phyloP scores from a whole-genome alignment of 1,140 invertebrate genomes.

The Anagrus nilaparvatae region DNA sequence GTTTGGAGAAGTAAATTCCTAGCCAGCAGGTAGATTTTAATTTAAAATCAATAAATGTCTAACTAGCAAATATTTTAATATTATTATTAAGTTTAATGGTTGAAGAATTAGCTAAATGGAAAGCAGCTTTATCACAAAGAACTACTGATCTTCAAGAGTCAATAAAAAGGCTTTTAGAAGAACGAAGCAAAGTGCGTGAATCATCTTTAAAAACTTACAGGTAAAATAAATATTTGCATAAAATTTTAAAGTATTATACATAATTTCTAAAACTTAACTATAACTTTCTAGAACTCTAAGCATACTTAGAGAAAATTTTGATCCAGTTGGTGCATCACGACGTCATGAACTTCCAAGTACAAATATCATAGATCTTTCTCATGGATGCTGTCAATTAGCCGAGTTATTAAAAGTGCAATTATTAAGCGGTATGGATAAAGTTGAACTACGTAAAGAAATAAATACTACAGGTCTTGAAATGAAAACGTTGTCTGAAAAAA shows the following conservation, averaged over 20 bases:
- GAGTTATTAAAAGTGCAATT: conserved; percentile 43
- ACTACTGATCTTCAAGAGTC: conserved; percentile 65
- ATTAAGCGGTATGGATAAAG: conserved; percentile 34
- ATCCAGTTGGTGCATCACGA: conserved; percentile 28
- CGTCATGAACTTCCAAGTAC: conserved; percentile 33
- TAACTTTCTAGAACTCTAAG: conserved; percentile 28
- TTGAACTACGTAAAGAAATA: conserved; percentile 28
- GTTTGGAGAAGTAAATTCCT: conserved; percentile 94
- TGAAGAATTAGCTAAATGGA: conserved; percentile 78
- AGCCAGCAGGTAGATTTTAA: conserved; percentile 62
- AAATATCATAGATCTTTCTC: conserved; percentile 41
- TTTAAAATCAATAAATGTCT: conserved; percentile 6
- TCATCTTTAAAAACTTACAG: conserved; percentile 59
- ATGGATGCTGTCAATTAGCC: conserved; percentile 39
- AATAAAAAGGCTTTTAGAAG: conserved; percentile 63
- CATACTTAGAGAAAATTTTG: conserved; percentile 39
- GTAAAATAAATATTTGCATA: conserved; percentile 20
- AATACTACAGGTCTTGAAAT: conserved; percentile 34
- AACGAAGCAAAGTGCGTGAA: conserved; percentile 58
- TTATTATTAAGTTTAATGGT: conserved; percentile 63
- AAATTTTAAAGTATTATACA: background rate
- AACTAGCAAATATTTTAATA: background rate
- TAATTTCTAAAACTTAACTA: background rate
- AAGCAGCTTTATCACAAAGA: conserved; percentile 65
- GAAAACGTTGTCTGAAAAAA: conserved; percentile 37